Conservation (phyloP, 2,888 invertebrate species). For the Aleiodes leptofemur region DNA sequence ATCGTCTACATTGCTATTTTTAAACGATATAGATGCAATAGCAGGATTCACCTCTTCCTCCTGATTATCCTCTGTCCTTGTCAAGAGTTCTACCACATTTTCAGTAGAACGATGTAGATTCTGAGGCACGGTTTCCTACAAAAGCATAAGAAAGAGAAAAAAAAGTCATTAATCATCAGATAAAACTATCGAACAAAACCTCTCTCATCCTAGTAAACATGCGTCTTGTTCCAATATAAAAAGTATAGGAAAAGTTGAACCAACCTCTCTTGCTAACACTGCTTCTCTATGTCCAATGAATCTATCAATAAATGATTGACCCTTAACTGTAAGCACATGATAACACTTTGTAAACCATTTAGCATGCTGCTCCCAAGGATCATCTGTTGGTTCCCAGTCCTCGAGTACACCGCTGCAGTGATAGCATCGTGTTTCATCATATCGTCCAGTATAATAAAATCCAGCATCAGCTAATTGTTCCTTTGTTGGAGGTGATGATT, state of each 20-base stretch:
- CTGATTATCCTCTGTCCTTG: slow-evolving; percentile 34
- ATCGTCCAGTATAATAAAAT: slow-evolving; percentile 93
- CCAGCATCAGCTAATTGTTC: slow-evolving; percentile 70
- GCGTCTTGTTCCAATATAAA: no score
- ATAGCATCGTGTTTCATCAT: slow-evolving; percentile 94
- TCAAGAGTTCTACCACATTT: slow-evolving; percentile 62
- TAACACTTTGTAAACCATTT: slow-evolving; percentile 79
- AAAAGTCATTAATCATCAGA: no score
- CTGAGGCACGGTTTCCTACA: slow-evolving; percentile 64
- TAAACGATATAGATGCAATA: slow-evolving; percentile 48
- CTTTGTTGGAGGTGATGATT: slow-evolving; percentile 86
- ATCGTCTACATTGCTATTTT: slow-evolving; percentile 61
- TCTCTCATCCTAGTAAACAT: no score
- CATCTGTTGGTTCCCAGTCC: slow-evolving; percentile 94
- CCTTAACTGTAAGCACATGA: slow-evolving; percentile 88
- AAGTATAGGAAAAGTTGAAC: no score
- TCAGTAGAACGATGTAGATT: slow-evolving; percentile 69
- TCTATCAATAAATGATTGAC: slow-evolving; percentile 85
- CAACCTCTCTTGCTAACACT: slow-evolving; percentile 72
- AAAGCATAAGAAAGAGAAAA: no score
- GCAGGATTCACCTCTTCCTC: slow-evolving; percentile 36
- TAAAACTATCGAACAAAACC: no score
- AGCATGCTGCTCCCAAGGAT: slow-evolving; percentile 93
- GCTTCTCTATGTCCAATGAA: slow-evolving; percentile 77
- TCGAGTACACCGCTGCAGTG: slow-evolving; percentile 95